Base-by-base conservation (phyloP, 2,888 invertebrate genomes). In the Mimumesa dahlbomi region DNA sequence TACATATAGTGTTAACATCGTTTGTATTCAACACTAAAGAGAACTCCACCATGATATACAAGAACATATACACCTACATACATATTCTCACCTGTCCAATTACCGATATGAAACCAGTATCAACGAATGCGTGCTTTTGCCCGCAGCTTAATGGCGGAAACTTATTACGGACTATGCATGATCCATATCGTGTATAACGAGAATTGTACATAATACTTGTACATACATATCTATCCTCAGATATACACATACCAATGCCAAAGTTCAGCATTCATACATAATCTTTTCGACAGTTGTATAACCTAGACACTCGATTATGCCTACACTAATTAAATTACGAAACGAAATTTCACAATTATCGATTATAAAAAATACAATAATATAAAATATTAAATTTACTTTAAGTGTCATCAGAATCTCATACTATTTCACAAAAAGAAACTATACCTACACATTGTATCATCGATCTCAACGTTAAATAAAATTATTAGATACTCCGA, bases 101-200 rank as follows among this genome's bases (percentile, higher is more conserved):
- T 45, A 21, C 16, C 13, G 52, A 65, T 46, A 31, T 46, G 46
- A 46, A 56, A 58, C 19, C 36, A 19, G 38, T 45, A 25, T 31
- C 14, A 31, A 25, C n/a, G 49, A 61, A 42, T 11, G 42, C 34
- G 11, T 29, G 46, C 58, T 57, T 75, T 77, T 69, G 56, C 46
- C 48, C 65, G n/a, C 43, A 25, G 34, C 53, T 58, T 76, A 77
- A 79, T 81, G 73, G 74, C 77, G 73, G 71, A 79, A 81, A 79
- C 73, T 72, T 73, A 69, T 77, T 79, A 68, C 68, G 57, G 38
- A 34, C 43, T 50, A 16, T 18, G 40, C 40, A 43, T 22, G 54
- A 59, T 38, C 43, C 49, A 53, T 21, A 31, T 46, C 57, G 43
- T 52, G 6, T 46, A 16, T 61, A 66, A 61, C 49, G 66, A 52